Conservation (phyloP, 2,888 invertebrate genomes). For the Schizotus pectinicornis region DNA sequence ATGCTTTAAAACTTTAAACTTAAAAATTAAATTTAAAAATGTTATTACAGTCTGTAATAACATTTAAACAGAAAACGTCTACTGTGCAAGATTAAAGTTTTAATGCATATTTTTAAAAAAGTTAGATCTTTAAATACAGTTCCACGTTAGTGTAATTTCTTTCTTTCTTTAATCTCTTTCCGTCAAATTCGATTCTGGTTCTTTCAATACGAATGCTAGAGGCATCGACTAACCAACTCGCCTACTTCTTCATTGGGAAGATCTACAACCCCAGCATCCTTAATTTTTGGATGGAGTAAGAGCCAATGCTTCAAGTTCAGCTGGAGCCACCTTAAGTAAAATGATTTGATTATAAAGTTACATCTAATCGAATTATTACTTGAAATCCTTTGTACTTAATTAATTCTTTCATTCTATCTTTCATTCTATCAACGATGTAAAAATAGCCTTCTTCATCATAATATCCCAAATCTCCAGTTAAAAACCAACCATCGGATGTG, state of each 20-base stretch:
- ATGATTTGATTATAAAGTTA: not conserved
- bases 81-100: no score
- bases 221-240: no score
- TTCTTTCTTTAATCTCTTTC: no score
- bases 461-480: slow-evolving; percentile 84
- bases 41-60: no score
- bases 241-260: slow-evolving; percentile 74
- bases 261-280: slow-evolving; percentile 84
- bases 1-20: no score
- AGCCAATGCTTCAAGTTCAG: slow-evolving; percentile 84
- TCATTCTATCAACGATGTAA: slow-evolving; percentile 81
- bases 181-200: slow-evolving; percentile 60
- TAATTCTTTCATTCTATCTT: slow-evolving; percentile 89
- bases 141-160: no score
- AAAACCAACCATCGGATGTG: slow-evolving; percentile 77
- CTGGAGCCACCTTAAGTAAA: slow-evolving; percentile 67
- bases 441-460: slow-evolving; percentile 78
- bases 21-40: no score
- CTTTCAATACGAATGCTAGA: slow-evolving; percentile 75
- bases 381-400: slow-evolving; percentile 90
- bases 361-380: slow-evolving; percentile 56
- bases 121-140: no score
- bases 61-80: no score
- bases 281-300: slow-evolving; percentile 71
- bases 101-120: no score